Evolutionary conservation across 2,113 vertebrate species (phyloP), one percentile per base, ranked within the genome.

Genomic region (Platichthys stellatus): DNA sequence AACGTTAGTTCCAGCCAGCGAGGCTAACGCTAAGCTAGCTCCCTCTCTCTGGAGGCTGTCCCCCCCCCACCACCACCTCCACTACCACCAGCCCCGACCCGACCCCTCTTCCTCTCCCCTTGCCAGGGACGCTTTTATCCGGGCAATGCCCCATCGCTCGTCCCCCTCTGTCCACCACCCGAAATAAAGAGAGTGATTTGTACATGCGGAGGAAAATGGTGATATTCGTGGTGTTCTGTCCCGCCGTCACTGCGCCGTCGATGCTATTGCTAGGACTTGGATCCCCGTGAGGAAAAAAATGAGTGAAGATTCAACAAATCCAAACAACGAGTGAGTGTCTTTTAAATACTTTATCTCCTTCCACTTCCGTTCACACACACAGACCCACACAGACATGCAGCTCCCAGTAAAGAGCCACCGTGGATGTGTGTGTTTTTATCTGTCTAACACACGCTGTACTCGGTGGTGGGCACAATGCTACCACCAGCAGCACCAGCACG

Each of bases 251-350:
- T 92, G 95, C 96, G 91, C 94, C 94, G 92, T 94, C 93, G 93
- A 95, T 94, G 95, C 94, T 94, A 92, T 96, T 96, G 92, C 94
- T 91, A 93, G 94, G 93, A 94, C 95, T 94, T 94, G 94, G 91
- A 94, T 94, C 96, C 86, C 96, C 95, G 95, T 98, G 96, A 98
- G 96, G 96, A 96, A 95, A 95, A 94, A 98, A 96, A 98, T 98
- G 97, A 98, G 96, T 96, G 97, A 98, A 96, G 97, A 98, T 95
- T 96, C 97, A 96, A 96, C 96, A 95, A 95, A 96, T 96, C 95
- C 96, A 96, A 96, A 97, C 95, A 95, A 96, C 95, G 97, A 98
- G 97, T 98, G 93, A 98, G 97, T 94, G 64, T 15, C 21, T 12
- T 57, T 43, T 40, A 20, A 2, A 2, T 47, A 14, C 38, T 26